Evolutionary conservation across 2,113 vertebrate genomes (phyloP).

Genomic region (Apaloderma vittatum): DNA sequence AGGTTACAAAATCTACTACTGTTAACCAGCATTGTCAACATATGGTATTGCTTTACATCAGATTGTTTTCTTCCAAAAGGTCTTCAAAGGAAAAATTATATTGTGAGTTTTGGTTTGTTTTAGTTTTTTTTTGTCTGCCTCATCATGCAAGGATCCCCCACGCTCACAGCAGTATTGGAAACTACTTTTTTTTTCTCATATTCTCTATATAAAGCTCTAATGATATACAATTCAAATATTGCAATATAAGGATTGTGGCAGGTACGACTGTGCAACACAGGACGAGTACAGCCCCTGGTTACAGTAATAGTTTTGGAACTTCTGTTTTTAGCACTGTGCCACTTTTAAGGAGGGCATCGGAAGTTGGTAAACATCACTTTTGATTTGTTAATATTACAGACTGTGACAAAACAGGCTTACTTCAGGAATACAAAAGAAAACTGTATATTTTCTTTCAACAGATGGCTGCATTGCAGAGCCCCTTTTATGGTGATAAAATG

Average conservation of each 20-base stretch:
- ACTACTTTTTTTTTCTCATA: neutral
- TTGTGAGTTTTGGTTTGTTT: neutral
- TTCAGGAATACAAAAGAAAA: neutral
- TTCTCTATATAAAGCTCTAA: neutral
- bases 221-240: neutral
- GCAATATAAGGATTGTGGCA: neutral
- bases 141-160: neutral
- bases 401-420: neutral
- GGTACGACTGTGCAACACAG: neutral
- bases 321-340: neutral
- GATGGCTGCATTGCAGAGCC: conserved; percentile 99
- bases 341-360: neutral
- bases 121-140: neutral
- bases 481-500: conserved; percentile 99
- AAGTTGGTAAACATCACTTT: neutral
- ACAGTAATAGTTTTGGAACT: neutral
- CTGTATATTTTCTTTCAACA: conserved; percentile 65
- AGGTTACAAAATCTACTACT: neutral
- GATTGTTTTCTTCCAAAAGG: neutral
- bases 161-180: accelerated
- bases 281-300: neutral
- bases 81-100: neutral
- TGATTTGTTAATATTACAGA: neutral
- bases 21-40: neutral
- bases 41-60: neutral